Percentiles rank a stretch among this genome's conserved stretches.
These are phyloP conservation scores for Toxotes chatareus DNA, from an alignment of 2,113 vertebrate genomes.

Conservation along the genomic window DNA sequence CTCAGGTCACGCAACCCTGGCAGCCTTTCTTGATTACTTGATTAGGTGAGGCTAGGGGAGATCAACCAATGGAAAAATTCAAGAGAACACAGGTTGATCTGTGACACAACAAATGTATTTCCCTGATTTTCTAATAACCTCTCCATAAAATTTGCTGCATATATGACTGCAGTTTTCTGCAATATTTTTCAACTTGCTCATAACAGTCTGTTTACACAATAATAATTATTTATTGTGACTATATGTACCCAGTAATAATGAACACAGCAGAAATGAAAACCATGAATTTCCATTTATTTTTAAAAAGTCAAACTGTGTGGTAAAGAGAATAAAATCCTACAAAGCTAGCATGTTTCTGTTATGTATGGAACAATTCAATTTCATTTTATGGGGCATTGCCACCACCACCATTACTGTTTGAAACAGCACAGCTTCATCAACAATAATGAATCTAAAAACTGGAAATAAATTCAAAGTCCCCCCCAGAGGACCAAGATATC, in stretches of 20 bases:
- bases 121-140: slow-evolving; percentile 3
- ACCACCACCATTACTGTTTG: slow-evolving; percentile 6
- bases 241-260: not conserved
- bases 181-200: not conserved
- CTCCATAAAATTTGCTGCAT: not conserved
- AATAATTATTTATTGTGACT: not conserved
- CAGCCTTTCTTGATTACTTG: slow-evolving; percentile 61
- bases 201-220: not conserved
- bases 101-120: slow-evolving; percentile 12
- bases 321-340: slow-evolving; percentile 39
- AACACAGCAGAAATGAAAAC: slow-evolving; percentile 39
- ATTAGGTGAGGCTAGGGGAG: slow-evolving; percentile 54
- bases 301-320: slow-evolving; percentile 59
- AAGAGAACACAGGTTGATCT: slow-evolving; percentile 20
- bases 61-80: slow-evolving; percentile 30
- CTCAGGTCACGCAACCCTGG: slow-evolving; percentile 50
- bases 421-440: slow-evolving; percentile 38
- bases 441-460: slow-evolving; percentile 36
- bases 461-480: slow-evolving; percentile 36
- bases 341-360: slow-evolving; percentile 43
- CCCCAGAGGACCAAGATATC: slow-evolving; percentile 42
- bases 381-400: slow-evolving; percentile 22
- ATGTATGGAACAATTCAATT: slow-evolving; percentile 21
- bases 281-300: slow-evolving; percentile 68
- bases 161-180: not conserved